Evolutionary conservation across 2,888 invertebrate species (phyloP), one percentile per base, ranked within the genome.

Genomic region (Clostera curtula): DNA sequence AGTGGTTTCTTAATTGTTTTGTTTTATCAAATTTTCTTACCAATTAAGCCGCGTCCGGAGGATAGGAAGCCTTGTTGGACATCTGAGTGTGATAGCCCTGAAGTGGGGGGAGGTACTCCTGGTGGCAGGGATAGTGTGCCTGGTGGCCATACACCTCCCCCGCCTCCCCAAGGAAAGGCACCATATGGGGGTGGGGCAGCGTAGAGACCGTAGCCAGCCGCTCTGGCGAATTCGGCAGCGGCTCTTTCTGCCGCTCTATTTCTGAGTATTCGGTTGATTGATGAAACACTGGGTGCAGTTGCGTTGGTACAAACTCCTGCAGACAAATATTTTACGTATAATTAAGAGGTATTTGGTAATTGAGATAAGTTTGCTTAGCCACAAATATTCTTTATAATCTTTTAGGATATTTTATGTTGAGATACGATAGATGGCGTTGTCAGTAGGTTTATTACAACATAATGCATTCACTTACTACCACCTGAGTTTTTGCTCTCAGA

Each of bases 241-340:
- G 97, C 97, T 4, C 97, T 85, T 69, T 98, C 98, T 0, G 98
- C 97, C 0, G 98, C 98, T 6, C 98, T 88, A 68, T 98, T 98
- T 40, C 98, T 85, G 28, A 98, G 85, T 60, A 98, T 98, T 52
- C 98, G 89, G 79, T 97, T 98, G 71, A 98, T 98, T 45, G 97
- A 97, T 56, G 96, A 96, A 2, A 98, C 97, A 25, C 96, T 97
- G 0, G 98, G 98, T 1, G 98, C 96, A 10, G 96, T 96, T 25
- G 93, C 93, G 66, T 96, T 96, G 19, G 95, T 95, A 73, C 98
- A 98, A 4, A 98, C 95, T 46, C 94, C 96, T 97, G 87, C 15
- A 68, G 52, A 55, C 57, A 38, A 46, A 26, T 34, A 45, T 29
- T 11, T 14, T 29, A n/a, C n/a, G 9, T 15, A 14, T 16, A 19